phyloP scores from a whole-genome alignment of 2,888 invertebrate species.

The Luperina nickerlii region DNA sequence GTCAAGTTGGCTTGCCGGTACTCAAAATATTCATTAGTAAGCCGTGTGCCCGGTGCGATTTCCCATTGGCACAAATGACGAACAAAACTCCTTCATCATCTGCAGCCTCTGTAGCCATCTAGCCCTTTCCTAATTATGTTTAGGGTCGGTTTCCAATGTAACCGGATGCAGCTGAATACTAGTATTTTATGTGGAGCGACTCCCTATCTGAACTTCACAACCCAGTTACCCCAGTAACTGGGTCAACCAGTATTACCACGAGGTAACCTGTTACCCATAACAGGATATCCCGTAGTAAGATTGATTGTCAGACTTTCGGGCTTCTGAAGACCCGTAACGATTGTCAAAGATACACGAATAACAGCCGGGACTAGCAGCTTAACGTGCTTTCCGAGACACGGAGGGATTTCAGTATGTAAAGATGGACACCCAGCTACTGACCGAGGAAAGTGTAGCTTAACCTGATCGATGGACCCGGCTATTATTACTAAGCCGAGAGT shows the following conservation, averaged over 20 bases:
- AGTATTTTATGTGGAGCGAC: neutral
- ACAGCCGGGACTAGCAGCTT: neutral
- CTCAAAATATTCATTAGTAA: constrained; percentile 1
- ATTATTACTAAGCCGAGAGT: neutral
- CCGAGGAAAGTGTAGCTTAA: neutral
- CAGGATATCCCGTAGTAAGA: neutral
- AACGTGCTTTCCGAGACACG: too few species aligned
- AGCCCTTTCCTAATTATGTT: neutral
- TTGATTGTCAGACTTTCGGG: neutral
- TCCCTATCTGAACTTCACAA: neutral
- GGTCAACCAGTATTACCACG: too few species aligned
- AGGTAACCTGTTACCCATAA: too few species aligned
- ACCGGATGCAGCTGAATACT: neutral
- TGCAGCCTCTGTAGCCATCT: neutral
- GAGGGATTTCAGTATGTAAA: too few species aligned
- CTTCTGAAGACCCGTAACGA: neutral
- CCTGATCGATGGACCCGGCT: neutral
- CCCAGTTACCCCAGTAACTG: too few species aligned
- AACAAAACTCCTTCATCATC: neutral
- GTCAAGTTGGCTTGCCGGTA: neutral
- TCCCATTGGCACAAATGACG: neutral
- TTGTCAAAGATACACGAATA: neutral
- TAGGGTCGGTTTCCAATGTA: too few species aligned
- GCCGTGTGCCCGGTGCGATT: neutral
- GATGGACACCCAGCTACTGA: neutral